phyloP scores from a whole-genome alignment of 2,888 invertebrate species.

The Spodoptera picta region DNA sequence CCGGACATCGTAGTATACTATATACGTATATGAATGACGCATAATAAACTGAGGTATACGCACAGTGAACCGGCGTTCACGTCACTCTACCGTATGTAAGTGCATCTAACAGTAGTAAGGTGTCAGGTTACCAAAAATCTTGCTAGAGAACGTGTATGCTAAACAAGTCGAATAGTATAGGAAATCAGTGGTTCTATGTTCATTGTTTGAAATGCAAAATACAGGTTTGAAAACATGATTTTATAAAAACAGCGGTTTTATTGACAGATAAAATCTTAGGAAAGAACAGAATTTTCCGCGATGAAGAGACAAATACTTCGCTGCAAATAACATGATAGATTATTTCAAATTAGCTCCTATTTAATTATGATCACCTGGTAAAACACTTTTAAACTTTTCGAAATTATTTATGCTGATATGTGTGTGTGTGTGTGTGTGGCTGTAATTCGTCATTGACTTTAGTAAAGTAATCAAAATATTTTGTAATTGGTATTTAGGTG shows the following conservation, averaged over 20 bases:
- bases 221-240: constrained; percentile 1
- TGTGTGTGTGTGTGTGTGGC: too few species aligned
- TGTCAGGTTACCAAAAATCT: constrained; percentile 43
- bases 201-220: constrained; percentile 5
- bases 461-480: constrained; percentile 39
- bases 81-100: constrained; percentile 37
- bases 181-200: constrained; percentile 2
- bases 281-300: too few species aligned
- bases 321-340: too few species aligned
- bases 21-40: constrained; percentile 34
- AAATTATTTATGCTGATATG: too few species aligned
- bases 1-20: constrained; percentile 47
- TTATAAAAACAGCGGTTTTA: background rate
- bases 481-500: constrained; percentile 33
- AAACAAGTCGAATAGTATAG: constrained; percentile 26
- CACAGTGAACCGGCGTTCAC: constrained; percentile 22
- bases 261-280: too few species aligned
- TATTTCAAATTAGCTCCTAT: too few species aligned
- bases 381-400: too few species aligned
- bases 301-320: too few species aligned
- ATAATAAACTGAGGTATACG: constrained; percentile 46
- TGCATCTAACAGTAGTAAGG: constrained; percentile 22
- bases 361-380: too few species aligned
- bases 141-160: constrained; percentile 30
- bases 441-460: too few species aligned